These are phyloP conservation scores for Sebastiscus tertius DNA, from an alignment of 2,797 vertebrate species.

Conservation along the genomic window DNA sequence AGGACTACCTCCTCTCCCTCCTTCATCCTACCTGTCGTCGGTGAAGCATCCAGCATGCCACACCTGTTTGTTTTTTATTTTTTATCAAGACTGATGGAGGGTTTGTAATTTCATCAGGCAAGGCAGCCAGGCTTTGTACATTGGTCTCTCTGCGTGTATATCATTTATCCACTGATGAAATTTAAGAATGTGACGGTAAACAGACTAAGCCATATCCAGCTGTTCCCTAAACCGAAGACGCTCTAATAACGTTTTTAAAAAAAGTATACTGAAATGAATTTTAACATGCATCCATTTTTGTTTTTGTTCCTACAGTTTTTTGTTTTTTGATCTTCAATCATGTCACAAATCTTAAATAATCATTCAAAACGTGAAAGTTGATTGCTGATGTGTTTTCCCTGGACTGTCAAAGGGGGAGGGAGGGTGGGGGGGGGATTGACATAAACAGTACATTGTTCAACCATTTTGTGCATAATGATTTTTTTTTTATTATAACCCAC, in stretches of 20 bases:
- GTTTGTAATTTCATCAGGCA: slow-evolving; percentile 37
- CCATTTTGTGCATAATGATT: slow-evolving; percentile 82
- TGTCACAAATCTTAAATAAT: slow-evolving; percentile 54
- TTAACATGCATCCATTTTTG: slow-evolving; percentile 56
- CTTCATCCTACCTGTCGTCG: slow-evolving; percentile 25
- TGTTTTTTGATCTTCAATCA: slow-evolving; percentile 29
- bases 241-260: slow-evolving; percentile 62
- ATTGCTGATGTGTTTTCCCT: slow-evolving; percentile 62
- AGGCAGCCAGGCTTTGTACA: slow-evolving; percentile 37
- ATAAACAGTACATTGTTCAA: slow-evolving; percentile 78
- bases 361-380: slow-evolving; percentile 36
- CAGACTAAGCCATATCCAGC: slow-evolving; percentile 78
- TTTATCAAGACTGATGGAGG: slow-evolving; percentile 10
- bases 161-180: slow-evolving; percentile 59
- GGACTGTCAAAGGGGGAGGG: slow-evolving; percentile 59
- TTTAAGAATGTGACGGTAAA: slow-evolving; percentile 71
- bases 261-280: slow-evolving; percentile 61
- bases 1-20: slow-evolving; percentile 70
- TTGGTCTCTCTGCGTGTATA: slow-evolving; percentile 26
- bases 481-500: slow-evolving; percentile 80
- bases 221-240: slow-evolving; percentile 58
- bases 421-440: slow-evolving; percentile 20
- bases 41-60: slow-evolving; percentile 29
- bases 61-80: slow-evolving; percentile 11
- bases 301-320: slow-evolving; percentile 42